Evolutionary conservation across 1,140 invertebrate species (phyloP), one percentile per base, ranked within the genome.

Genomic region (Hycleus cichorii): DNA sequence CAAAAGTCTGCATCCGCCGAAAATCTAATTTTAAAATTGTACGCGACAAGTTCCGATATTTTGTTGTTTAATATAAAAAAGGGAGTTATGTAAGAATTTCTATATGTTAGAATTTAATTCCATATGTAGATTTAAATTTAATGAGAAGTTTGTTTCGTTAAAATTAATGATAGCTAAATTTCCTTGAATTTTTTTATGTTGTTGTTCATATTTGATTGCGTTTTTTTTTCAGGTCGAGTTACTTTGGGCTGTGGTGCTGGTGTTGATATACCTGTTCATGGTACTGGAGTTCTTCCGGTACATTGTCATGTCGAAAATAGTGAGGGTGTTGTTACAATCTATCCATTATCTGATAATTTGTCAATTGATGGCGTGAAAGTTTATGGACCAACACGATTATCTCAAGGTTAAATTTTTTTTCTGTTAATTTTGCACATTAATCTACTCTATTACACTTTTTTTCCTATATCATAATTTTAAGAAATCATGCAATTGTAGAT

Each of bases 301-400:
- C 91, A 95, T 74, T 95, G 91, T 72, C 84, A 84, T 64, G 89
- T 95, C 49, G 89, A 90, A 72, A 90, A 91, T 75, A 82, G 80
- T 42, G 79, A 85, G 66, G 89, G 88, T 44, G 82, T 89, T 51
- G 89, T 94, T 50, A 91, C 85, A 4, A 76, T 95, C 40, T 83
- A 88, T 68, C 89, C 92, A 1, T 75, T 86, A 58, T 83, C 83
- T 55, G 83, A 83, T 40, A 80, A 78, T 66, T 84, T 86, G 42
- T 78, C 82, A 47, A 78, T 91, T 42, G 89, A 93, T 75, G 86
- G 87, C 18, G 64, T 81, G 32, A 72, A 76, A 10, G 79, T 88
- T 47, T 79, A 78, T 47, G 77, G 79, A 42, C 81, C 88, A 0
- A 83, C 83, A 9, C 75, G 86, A 61, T 77, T 91, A 12, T 82